Evolutionary conservation across 2,888 invertebrate species (phyloP).

Genomic region (Limnephilus rhombicus): DNA sequence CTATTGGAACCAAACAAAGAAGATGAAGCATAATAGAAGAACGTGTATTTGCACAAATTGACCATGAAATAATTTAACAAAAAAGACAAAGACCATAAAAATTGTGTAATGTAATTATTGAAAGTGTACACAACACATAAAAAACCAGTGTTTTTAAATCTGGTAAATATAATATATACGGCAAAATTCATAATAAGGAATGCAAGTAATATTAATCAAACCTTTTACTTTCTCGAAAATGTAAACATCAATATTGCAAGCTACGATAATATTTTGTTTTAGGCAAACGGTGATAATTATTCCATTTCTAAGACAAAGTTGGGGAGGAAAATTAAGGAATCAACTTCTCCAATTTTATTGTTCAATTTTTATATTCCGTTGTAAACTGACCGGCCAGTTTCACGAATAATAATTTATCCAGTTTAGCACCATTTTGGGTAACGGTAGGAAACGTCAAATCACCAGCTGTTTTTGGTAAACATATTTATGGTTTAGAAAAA

Average conservation of each 20-base stretch:
- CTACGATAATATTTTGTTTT: background rate
- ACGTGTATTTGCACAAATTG: background rate
- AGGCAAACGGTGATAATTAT: background rate
- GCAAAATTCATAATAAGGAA: background rate
- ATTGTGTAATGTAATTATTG: background rate
- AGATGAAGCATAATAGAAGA: background rate
- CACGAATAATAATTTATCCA: conserved; percentile 3
- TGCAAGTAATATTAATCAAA: background rate
- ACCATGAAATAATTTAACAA: background rate
- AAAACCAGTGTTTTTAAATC: background rate
- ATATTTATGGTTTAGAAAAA: conserved; percentile 2
- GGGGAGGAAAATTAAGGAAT: background rate
- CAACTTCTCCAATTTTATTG: background rate
- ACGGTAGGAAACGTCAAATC: conserved; percentile 58
- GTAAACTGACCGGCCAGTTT: conserved; percentile 7
- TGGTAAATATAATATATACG: background rate
- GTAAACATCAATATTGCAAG: conserved; percentile 12
- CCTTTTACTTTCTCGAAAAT: conserved; percentile 28
- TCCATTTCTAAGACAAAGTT: background rate
- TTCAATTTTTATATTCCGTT: background rate
- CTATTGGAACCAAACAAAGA: background rate
- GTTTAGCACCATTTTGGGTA: conserved; percentile 44
- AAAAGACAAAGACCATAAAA: background rate
- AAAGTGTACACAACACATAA: background rate
- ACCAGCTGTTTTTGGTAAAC: conserved; percentile 60